Conservation (phyloP, 2,113 vertebrate genomes). For the Anthoscopus minutus region DNA sequence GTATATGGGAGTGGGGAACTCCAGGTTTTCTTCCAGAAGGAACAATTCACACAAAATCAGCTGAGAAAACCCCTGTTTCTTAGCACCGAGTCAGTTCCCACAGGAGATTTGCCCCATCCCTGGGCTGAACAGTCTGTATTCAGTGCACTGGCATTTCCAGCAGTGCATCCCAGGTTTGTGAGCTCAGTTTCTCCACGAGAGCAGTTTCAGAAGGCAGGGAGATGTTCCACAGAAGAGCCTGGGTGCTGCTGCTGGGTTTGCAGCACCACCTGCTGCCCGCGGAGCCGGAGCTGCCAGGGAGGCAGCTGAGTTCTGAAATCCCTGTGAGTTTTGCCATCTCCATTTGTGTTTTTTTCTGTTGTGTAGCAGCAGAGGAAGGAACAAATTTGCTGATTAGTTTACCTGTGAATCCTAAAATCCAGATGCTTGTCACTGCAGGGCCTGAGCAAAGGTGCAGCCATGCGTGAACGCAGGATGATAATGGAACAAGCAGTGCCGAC, state of each 20-base stretch:
- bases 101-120: background rate
- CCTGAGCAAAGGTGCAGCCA: background rate
- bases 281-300: background rate
- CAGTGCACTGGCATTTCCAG: fast-evolving
- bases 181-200: background rate
- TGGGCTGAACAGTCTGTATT: fast-evolving
- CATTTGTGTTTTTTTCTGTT: fast-evolving
- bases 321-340: background rate
- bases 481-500: background rate
- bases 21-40: background rate
- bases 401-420: background rate
- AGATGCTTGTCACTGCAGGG: background rate
- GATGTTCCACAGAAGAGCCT: fast-evolving
- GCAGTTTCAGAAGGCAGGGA: background rate
- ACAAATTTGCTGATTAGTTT: background rate
- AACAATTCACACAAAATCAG: background rate
- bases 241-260: background rate
- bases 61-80: background rate
- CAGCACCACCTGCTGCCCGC: conserved; percentile 44
- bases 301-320: background rate
- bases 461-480: background rate
- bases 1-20: background rate
- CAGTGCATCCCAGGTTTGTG: background rate
- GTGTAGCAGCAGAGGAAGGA: background rate
- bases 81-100: background rate